phyloP scores from a whole-genome alignment of 2,888 invertebrate species.

The Thecophora atra region DNA sequence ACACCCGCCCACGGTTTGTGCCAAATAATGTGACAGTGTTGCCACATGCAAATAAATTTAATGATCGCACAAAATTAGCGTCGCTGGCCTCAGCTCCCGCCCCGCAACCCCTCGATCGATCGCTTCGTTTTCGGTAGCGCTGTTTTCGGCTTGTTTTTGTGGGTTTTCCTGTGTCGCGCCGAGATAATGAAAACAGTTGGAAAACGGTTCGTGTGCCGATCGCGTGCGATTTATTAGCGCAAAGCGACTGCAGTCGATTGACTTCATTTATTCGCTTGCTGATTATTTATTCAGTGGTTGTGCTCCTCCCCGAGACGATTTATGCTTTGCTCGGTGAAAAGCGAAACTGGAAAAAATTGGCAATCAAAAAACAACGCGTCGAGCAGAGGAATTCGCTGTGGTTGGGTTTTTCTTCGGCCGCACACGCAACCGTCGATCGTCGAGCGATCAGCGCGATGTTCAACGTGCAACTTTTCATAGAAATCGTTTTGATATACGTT shows the following conservation, averaged over 20 bases:
- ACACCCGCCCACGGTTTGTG: not conserved
- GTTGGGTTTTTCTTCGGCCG: too few species aligned
- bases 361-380: slow-evolving; percentile 1
- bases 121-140: not conserved
- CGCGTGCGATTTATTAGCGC: slow-evolving; percentile 28
- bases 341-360: slow-evolving; percentile 14
- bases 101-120: not conserved
- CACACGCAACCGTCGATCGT: slow-evolving; percentile 6
- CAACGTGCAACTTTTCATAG: slow-evolving; percentile 6
- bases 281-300: slow-evolving; percentile 5
- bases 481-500: slow-evolving; percentile 10
- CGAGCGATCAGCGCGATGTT: slow-evolving; percentile 3
- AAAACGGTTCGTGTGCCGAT: slow-evolving; percentile 27
- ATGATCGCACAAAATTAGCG: not conserved
- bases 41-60: not conserved
- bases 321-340: not conserved
- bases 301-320: not conserved
- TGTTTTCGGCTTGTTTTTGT: not conserved
- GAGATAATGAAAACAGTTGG: slow-evolving; percentile 1
- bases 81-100: not conserved
- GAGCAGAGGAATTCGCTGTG: not conserved
- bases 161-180: not conserved
- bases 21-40: not conserved
- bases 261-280: not conserved
- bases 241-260: slow-evolving; percentile 4